Evolutionary conservation across 2,113 vertebrate species (phyloP).

Genomic region (Paracanthobrama guichenoti): DNA sequence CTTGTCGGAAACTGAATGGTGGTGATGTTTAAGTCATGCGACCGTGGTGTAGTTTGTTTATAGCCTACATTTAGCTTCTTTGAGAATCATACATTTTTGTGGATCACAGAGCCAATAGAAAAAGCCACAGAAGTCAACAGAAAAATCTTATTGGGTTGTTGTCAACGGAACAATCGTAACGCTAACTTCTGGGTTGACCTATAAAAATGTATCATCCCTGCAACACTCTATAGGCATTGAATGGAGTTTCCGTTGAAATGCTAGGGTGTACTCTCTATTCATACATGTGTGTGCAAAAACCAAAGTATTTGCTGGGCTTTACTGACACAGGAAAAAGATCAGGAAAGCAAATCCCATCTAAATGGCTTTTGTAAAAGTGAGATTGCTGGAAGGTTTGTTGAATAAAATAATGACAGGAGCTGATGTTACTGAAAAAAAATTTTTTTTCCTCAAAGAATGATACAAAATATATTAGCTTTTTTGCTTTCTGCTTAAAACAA

Average conservation of each 20-base stretch:
- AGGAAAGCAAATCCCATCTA: not conserved
- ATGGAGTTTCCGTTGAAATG: not conserved
- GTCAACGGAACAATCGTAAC: not conserved
- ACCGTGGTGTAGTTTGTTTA: no score
- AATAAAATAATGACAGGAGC: not conserved
- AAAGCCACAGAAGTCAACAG: not conserved
- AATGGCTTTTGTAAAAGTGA: no score
- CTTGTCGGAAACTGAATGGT: no score
- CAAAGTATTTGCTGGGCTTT: not conserved
- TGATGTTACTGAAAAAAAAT: not conserved
- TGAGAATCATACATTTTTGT: not conserved
- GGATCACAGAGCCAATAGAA: not conserved
- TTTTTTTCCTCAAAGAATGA: not conserved
- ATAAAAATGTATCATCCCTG: not conserved
- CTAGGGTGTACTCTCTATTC: not conserved
- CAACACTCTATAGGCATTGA: not conserved
- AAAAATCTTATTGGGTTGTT: not conserved
- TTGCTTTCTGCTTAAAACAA: not conserved
- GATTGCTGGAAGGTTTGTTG: not conserved
- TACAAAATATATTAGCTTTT: conserved; percentile 34
- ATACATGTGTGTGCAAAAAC: not conserved
- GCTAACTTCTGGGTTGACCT: not conserved
- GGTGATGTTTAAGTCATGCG: no score
- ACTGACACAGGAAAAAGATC: not conserved
- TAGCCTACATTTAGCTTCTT: no score